These are phyloP conservation scores for Caranx melampygus DNA, from an alignment of 2,113 vertebrate genomes.

Conservation along the genomic window DNA sequence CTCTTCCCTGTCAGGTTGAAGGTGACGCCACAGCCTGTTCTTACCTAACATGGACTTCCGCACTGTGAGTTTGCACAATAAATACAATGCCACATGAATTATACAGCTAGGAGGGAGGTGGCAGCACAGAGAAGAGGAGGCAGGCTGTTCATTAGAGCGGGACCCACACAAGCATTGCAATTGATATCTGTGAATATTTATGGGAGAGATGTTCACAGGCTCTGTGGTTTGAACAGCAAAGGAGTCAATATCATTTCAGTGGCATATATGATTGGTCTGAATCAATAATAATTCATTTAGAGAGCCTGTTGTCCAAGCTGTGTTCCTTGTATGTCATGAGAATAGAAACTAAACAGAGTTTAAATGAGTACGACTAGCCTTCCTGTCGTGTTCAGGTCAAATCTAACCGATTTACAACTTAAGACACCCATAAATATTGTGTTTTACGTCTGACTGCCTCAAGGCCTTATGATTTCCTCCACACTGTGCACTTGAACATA, in stretches of 20 bases:
- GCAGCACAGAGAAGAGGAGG: background rate
- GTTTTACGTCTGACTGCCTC: too few species aligned
- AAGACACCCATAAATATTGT: too few species aligned
- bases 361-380: too few species aligned
- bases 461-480: too few species aligned
- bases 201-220: conserved; percentile 26
- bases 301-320: conserved; percentile 33
- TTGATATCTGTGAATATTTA: conserved; percentile 46
- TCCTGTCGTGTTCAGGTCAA: too few species aligned
- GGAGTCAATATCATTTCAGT: conserved; percentile 54
- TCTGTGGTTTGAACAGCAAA: conserved; percentile 36
- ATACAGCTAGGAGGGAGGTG: conserved; percentile 45
- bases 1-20: conserved; percentile 60
- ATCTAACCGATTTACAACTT: too few species aligned
- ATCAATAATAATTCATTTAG: conserved; percentile 68
- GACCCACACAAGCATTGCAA: conserved; percentile 17
- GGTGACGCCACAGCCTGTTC: conserved; percentile 70
- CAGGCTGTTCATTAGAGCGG: conserved; percentile 17
- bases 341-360: background rate
- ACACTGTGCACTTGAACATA: too few species aligned
- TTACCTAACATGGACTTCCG: conserved; percentile 78
- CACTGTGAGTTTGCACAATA: conserved; percentile 75
- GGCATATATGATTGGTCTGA: conserved; percentile 39
- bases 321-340: conserved; percentile 22
- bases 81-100: conserved; percentile 70